Evolutionary conservation across 2,888 invertebrate species (phyloP).

Genomic region (Sphaeridia pumilis): DNA sequence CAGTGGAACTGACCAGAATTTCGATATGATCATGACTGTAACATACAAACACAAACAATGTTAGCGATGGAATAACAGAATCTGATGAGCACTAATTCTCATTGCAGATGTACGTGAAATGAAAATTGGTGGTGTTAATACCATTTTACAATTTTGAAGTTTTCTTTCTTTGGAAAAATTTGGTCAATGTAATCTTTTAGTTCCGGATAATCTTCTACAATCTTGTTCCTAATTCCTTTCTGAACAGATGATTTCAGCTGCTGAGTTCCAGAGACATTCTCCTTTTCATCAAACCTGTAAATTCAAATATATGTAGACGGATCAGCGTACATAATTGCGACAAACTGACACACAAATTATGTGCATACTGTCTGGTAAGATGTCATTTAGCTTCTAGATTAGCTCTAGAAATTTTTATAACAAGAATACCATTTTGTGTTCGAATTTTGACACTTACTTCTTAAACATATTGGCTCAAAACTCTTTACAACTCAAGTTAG

Average conservation of each 20-base stretch:
- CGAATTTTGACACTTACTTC: no score
- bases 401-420: no score
- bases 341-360: no score
- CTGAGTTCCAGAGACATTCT: constrained; percentile 88
- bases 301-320: not conserved
- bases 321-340: no score
- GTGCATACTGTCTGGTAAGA: no score
- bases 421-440: no score
- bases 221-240: constrained; percentile 76
- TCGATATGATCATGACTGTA: constrained; percentile 94
- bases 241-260: constrained; percentile 98
- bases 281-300: constrained; percentile 86
- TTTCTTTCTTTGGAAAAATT: constrained; percentile 89
- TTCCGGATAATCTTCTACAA: constrained; percentile 77
- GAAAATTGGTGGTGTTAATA: constrained; percentile 40
- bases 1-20: constrained; percentile 81
- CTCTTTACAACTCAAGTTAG: no score
- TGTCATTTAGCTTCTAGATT: no score
- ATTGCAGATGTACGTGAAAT: not conserved
- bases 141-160: constrained; percentile 86
- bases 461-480: no score
- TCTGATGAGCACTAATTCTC: not conserved
- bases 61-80: not conserved
- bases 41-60: constrained; percentile 36
- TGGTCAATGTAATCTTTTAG: constrained; percentile 74